Base-by-base conservation (phyloP, 2,888 invertebrate genomes). In the Mythimna ferrago region DNA sequence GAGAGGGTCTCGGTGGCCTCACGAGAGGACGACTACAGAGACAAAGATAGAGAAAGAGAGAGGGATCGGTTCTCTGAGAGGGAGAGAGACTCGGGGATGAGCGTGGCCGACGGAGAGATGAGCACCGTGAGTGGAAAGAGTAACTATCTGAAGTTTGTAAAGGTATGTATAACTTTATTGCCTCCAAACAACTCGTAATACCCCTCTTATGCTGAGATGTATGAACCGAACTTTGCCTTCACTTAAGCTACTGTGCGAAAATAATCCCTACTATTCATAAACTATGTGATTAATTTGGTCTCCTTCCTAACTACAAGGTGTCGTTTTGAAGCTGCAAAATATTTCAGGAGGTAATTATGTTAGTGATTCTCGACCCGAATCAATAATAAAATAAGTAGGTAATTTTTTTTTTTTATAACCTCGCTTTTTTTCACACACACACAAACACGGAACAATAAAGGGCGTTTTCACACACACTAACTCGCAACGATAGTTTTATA, bases 81-180 rank as follows among this genome's bases (percentile, higher is more conserved):
- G 71, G 96, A 94, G 79, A 89, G 94, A 72, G 96, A 95, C 82
- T 96, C 95, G 0, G 96, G 94, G 0, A 76, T 95, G 73, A 96
- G 96, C 72, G 93, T 93, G 26, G 95, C 94, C 6, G 96, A 96
- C 72, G 94, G 94, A 2, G 94, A 94, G 67, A 93, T 90, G 2
- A 95, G 95, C 73, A 95, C 94, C 0, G 78, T 94, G 2, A 96
- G 96, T 76, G 95, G 93, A 3, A 91, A 89, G 73, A 96, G 95
- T 75, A 95, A 94, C 83, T 95, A 93, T 76, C 88, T 96, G 71
- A 92, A 90, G 82, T 93, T 92, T 53, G 95, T 96, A 0, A 96
- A 96, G 91, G 96, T 95, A 82, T 80, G 84, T 82, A 51, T 16
- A 2, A 7, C 6, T 51, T 69, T 38, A 10, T 60, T 48, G 38